Conservation (phyloP, 2,797 vertebrate species). For the Pseudochaenichthys georgianus region DNA sequence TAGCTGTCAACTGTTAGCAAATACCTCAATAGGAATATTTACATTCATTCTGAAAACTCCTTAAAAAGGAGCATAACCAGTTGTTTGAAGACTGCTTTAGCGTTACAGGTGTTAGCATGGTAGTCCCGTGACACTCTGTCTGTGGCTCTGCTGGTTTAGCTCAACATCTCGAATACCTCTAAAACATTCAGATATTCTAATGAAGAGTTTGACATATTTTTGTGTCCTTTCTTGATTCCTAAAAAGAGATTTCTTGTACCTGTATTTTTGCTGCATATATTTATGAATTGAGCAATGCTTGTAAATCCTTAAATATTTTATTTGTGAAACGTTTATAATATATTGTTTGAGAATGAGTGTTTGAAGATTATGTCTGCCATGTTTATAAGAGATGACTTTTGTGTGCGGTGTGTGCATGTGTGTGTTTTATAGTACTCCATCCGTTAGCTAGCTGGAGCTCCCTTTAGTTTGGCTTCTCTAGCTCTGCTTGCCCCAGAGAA, state of each 20-base stretch:
- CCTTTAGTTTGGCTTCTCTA: slow-evolving; percentile 10
- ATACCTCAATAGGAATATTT: neutral
- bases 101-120: neutral
- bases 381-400: slow-evolving; percentile 37
- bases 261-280: slow-evolving; percentile 75
- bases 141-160: slow-evolving; percentile 19
- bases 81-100: neutral
- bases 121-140: neutral
- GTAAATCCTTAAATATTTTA: slow-evolving; percentile 39
- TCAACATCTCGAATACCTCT: neutral
- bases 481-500: neutral
- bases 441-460: neutral
- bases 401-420: slow-evolving; percentile 24
- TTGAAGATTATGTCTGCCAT: slow-evolving; percentile 20
- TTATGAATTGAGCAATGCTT: slow-evolving; percentile 61
- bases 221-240: slow-evolving; percentile 57
- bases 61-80: neutral
- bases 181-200: slow-evolving; percentile 11
- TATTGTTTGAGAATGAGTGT: slow-evolving; percentile 38
- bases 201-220: slow-evolving; percentile 67
- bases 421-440: slow-evolving; percentile 13
- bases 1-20: neutral
- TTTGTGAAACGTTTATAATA: slow-evolving; percentile 51
- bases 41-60: neutral
- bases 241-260: slow-evolving; percentile 56